phyloP scores from a whole-genome alignment of 2,797 vertebrate species.

The Momotus momota region DNA sequence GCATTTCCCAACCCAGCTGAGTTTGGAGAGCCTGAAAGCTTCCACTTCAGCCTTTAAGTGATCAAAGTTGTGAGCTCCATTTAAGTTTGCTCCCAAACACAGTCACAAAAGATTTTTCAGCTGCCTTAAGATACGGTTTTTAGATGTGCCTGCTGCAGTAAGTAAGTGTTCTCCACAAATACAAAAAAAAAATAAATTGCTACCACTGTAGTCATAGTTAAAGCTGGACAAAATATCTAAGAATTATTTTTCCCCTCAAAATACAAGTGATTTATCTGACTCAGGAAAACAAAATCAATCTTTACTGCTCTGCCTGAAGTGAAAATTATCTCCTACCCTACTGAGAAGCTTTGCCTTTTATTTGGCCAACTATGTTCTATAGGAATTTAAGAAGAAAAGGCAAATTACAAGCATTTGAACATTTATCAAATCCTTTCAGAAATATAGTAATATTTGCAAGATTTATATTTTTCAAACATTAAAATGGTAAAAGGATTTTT shows the following conservation, averaged over 20 bases:
- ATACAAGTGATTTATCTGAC: background rate
- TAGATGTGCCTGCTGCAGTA: background rate
- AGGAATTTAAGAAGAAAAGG: background rate
- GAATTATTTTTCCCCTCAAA: background rate
- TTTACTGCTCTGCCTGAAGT: background rate
- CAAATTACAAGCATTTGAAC: background rate
- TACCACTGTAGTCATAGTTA: background rate
- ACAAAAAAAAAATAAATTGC: background rate
- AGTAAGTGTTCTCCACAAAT: background rate
- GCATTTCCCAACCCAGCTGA: conserved; percentile 11
- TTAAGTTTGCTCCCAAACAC: background rate
- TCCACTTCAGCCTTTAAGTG: conserved; percentile 7
- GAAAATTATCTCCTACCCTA: background rate
- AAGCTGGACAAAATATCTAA: background rate
- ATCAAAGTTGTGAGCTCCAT: background rate
- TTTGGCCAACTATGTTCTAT: background rate
- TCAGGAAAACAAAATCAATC: conserved; percentile 13
- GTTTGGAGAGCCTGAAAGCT: background rate
- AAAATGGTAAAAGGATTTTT: background rate
- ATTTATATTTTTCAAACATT: background rate
- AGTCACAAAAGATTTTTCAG: background rate
- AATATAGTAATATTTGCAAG: background rate
- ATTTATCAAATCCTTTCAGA: background rate
- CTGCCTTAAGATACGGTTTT: background rate
- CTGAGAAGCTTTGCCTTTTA: background rate